Evolutionary conservation across 2,888 invertebrate species (phyloP), one percentile per base, ranked within the genome.

Genomic region (Leptopilina drosophilae): DNA sequence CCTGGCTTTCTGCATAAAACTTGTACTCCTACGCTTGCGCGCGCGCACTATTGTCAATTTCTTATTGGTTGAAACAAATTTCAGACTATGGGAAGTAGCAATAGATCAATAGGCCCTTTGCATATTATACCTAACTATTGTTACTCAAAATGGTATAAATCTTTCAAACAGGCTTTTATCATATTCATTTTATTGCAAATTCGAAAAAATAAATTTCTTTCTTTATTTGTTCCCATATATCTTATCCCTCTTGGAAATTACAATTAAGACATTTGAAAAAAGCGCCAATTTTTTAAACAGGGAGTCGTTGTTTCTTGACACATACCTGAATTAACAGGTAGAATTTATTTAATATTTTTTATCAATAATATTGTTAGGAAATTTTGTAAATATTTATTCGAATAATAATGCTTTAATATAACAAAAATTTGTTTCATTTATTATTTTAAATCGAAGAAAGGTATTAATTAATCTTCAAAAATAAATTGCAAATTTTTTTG

Each of bases 1-100:
- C 89, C 90, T 89, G 89, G 78, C 77, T 81, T 80, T 78, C 78
- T 81, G 79, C 76, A 78, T 75, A 82, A 81, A 67, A 84, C 81
- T 82, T 79, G 77, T 69, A 5, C 73, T 65, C 40, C 78, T 82
- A 82, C 81, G 82, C 83, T 85, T 89, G 86, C 89, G 89, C 86
- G 85, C 84, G 85, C 82, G 80, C 77, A 62, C 76, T 56, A 75
- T 83, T 79, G 84, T 92, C 92, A 92, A 92, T 92, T 90, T 59
- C 56, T 12, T 15, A 77, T 77, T 77, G 77, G 76, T 33, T 62
- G 14, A 73, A 59, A 64, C 64, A 40, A 64, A 64, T 64, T 64
- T 64, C 11, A 33, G 26, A 64, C 33, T 5, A 1, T 4, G 33
- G 14, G 14, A 40, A 4, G 20, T 11, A 26, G 64, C 26, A 64